Conservation (phyloP, 2,113 vertebrate species). For the Ovis canadensis region DNA sequence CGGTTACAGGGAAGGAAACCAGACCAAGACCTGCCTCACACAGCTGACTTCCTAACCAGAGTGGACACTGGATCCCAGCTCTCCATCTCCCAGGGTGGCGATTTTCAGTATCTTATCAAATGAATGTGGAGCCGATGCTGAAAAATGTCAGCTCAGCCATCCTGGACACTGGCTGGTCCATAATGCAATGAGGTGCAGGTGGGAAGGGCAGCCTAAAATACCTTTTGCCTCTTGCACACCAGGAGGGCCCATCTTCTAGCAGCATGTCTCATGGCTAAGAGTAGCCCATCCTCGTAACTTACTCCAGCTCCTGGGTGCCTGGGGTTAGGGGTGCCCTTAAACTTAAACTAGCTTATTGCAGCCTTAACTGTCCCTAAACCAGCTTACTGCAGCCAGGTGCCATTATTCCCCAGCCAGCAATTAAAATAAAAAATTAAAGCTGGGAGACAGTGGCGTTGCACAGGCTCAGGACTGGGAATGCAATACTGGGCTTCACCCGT, state of each 20-base stretch:
- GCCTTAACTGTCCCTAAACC: neutral
- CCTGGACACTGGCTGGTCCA: neutral
- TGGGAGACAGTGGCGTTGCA: neutral
- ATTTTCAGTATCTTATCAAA: neutral
- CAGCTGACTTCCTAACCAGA: neutral
- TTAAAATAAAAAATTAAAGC: neutral
- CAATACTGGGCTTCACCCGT: neutral
- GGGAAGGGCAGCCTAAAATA: neutral
- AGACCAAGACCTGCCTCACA: neutral
- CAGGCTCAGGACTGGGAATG: neutral
- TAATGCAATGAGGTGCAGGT: accelerated
- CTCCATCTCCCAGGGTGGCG: neutral
- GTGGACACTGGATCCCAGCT: neutral
- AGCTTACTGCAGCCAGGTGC: neutral
- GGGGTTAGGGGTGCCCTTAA: neutral
- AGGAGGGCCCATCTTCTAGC: neutral
- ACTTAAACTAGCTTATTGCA: neutral
- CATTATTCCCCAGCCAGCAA: neutral
- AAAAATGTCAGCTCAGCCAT: neutral
- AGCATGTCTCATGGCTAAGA: neutral
- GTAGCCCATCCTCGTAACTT: neutral
- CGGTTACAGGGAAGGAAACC: neutral
- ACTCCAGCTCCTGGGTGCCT: neutral
- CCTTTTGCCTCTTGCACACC: neutral
- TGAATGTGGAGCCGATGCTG: neutral